Evolutionary conservation across 2,113 vertebrate species (phyloP), one percentile per base, ranked within the genome.

Genomic region (Monopterus albus): DNA sequence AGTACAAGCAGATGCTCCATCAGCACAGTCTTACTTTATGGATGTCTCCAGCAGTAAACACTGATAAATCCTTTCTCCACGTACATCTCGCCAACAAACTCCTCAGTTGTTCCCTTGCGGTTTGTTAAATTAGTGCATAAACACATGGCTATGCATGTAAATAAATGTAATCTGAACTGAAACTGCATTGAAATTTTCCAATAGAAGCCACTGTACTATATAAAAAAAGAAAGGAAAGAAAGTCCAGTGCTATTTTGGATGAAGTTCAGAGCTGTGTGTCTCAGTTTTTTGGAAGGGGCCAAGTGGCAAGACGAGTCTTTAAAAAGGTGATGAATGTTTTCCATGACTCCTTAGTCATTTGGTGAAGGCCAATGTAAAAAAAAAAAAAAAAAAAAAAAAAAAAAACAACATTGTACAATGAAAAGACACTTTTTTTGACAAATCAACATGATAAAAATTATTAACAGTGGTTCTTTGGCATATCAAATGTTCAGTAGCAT

Each of bases 401-500:
- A 43, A 58, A 62, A 69, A 67, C 29, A 31, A 31, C 5, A 31
- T 6, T 7, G 8, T n/a, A 31, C 5, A 31, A 31, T 7, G 8
- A 43, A 60, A 63, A 45, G 29, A 56, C 14, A 25, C 8, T 18
- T 33, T 47, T 62, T 68, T 57, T 28, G 35, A 82, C 74, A 82
- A 75, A 61, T 58, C 49, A 70, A 80, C 71, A 78, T 71, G 57
- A 73, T 57, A n/a, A n/a, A 74, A 85, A 81, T 91, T 81, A 86
- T 73, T 85, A 89, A 89, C 88, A 93, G 93, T 93, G 91, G 92
- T 92, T 93, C 85, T 87, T 86, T 83, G 82, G 82, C 83, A 75
- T 89, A 76, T 81, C 62, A 79, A 90, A 91, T 64, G 86, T 92
- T 93, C 93, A 93, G 91, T 93, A 93, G 91, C 84, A 91, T 81